Percentiles rank a stretch among this genome's conserved stretches.
These are phyloP conservation scores for Heliconius sara DNA, from an alignment of 2,888 invertebrate species.

Conservation along the genomic window DNA sequence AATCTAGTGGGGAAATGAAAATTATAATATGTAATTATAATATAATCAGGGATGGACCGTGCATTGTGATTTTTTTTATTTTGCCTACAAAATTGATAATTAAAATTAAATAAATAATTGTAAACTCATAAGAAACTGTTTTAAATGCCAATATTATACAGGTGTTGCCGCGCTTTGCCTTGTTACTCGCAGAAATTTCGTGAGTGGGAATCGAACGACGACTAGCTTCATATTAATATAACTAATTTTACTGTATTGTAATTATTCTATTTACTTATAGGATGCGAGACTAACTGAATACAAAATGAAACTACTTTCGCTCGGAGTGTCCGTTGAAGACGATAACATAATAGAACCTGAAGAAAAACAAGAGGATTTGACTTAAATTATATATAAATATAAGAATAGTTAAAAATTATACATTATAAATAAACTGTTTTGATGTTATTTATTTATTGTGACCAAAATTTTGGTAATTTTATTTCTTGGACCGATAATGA, in stretches of 20 bases:
- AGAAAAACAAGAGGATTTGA: constrained; percentile 44
- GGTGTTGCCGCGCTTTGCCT: no score
- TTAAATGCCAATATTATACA: no score
- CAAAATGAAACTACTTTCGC: constrained; percentile 81
- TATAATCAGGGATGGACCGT: no score
- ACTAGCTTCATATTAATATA: no score
- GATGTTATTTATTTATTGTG: background rate
- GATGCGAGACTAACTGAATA: constrained; percentile 86
- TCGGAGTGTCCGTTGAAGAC: constrained; percentile 81
- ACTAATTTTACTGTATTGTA: background rate
- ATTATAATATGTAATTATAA: no score
- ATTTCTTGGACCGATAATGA: background rate
- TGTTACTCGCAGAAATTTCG: no score
- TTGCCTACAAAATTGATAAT: no score
- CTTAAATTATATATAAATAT: constrained; percentile 40
- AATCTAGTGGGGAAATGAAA: no score
- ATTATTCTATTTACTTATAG: constrained; percentile 54
- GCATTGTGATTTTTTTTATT: no score
- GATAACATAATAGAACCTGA: constrained; percentile 61
- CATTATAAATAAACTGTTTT: background rate
- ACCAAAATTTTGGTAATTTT: background rate
- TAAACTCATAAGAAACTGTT: no score
- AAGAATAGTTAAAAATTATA: constrained; percentile 1
- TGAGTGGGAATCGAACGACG: no score
- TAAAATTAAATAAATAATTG: no score